A percentile compares a stretch with the other conserved stretches of the same genome.
Evolutionary conservation across 1,140 invertebrate genomes (phyloP).

Genomic region (Drosophila lowei): DNA sequence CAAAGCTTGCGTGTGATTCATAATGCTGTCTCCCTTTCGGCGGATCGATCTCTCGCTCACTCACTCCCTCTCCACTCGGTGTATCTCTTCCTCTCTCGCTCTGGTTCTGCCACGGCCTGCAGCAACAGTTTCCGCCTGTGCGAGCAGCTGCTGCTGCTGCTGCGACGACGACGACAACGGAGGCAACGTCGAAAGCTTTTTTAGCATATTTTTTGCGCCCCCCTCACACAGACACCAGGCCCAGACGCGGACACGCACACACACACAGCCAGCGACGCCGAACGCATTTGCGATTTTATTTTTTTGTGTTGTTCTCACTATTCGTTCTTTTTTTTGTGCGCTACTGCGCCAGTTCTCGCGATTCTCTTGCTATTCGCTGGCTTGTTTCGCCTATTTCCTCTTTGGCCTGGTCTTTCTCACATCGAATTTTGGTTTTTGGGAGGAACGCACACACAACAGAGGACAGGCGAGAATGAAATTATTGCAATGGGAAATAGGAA

Average conservation of each 20-base stretch:
- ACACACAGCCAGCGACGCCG: slow-evolving; percentile 42
- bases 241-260: slow-evolving; percentile 13
- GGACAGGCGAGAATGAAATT: not conserved
- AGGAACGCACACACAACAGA: slow-evolving; percentile 1
- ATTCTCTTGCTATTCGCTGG: no score
- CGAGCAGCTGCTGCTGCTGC: slow-evolving; percentile 46
- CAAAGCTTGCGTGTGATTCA: slow-evolving; percentile 73
- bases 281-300: slow-evolving; percentile 58
- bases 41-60: slow-evolving; percentile 27
- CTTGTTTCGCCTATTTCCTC: slow-evolving; percentile 26
- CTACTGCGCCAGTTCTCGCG: no score
- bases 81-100: slow-evolving; percentile 32
- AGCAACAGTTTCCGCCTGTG: slow-evolving; percentile 58
- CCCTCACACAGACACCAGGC: slow-evolving; percentile 18
- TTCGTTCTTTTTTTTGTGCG: slow-evolving; percentile 15
- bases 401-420: slow-evolving; percentile 23
- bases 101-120: slow-evolving; percentile 34
- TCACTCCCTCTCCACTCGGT: slow-evolving; percentile 5
- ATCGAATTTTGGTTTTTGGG: no score
- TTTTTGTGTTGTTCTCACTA: slow-evolving; percentile 54
- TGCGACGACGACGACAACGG: no score
- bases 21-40: slow-evolving; percentile 41
- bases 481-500: slow-evolving; percentile 23
- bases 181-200: slow-evolving; percentile 59
- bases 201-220: slow-evolving; percentile 54